Base-by-base conservation (phyloP, 2,888 invertebrate genomes). In the Podabrus alpinus region DNA sequence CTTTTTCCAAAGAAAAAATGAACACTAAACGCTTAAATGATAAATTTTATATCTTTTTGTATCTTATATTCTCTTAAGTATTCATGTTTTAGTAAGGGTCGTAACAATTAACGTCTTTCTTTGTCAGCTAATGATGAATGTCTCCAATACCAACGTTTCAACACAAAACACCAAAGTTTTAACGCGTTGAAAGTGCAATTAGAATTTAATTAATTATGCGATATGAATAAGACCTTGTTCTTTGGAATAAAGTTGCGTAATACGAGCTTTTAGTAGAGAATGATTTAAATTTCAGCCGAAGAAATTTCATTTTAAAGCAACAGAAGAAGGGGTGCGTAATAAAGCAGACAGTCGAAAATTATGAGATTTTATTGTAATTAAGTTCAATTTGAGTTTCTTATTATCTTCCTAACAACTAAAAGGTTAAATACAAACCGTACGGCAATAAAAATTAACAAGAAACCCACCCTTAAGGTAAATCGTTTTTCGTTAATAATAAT, bases 161-260 rank as follows among this genome's bases (percentile, higher is more conserved):
- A 81, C 83, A 84, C 85, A 85, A 86, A 86, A 87, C 86, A 85
- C 80, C 77, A 81, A 85, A 86, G 84, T 85, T 86, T 86, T 84
- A 84, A 85, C 85, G 83, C 81, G 83, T 83, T 78, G 82, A 82
- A 84, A 85, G 83, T 83, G 86, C 87, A 87, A 87, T 87, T 87
- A 87, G 86, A 87, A 85, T 87, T 86, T 87, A 87, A 87, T 87
- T 87, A 87, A 87, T 87, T 87, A 87, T 87, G 85, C 86, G 84
- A 83, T 85, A 84, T 86, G 86, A 87, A 87, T 85, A 85, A 74
- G 75, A 74, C 74, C 72, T 72, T 76, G 76, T 79, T 79, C 78
- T 75, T 78, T 73, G 79, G 75, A 77, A 76, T 79, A 75, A 77
- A 77, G 75, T 72, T 72, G 76, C 74, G 78, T 77, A 77, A 77